phyloP scores from a whole-genome alignment of 2,797 vertebrate species.

The Acropternis orthonyx region DNA sequence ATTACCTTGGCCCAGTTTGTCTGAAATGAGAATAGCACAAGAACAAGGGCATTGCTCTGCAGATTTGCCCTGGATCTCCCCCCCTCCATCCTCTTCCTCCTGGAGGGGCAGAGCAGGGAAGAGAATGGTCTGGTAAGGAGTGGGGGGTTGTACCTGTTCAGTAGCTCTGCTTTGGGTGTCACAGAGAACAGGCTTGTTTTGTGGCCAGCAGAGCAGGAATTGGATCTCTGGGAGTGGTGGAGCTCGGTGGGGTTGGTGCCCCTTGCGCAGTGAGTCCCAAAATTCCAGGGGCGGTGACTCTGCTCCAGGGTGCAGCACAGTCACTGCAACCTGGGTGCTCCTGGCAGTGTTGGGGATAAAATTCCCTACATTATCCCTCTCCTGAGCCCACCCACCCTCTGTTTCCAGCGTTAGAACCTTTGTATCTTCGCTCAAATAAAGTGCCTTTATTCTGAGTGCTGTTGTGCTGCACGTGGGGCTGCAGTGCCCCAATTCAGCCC shows the following conservation, averaged over 20 bases:
- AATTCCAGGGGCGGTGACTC: not conserved
- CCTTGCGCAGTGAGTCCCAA: no score
- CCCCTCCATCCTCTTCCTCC: not conserved
- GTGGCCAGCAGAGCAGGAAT: not conserved
- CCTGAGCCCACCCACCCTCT: not conserved
- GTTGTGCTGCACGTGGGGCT: not conserved
- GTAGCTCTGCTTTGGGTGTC: not conserved
- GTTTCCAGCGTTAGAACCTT: not conserved
- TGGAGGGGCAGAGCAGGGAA: not conserved
- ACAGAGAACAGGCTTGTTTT: not conserved
- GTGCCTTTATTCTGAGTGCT: not conserved
- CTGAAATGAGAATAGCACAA: not conserved
- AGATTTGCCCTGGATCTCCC: not conserved
- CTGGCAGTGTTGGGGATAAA: not conserved
- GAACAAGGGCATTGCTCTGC: not conserved
- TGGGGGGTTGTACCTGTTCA: not conserved
- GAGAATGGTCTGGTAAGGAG: not conserved
- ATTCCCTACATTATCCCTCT: not conserved
- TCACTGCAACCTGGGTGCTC: not conserved
- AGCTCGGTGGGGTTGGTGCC: not conserved
- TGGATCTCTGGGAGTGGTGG: not conserved
- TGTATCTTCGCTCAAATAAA: not conserved
- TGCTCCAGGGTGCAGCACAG: not conserved
- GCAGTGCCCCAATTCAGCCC: not conserved
- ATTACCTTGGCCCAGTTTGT: not conserved